Percentiles rank a stretch among this genome's conserved stretches.
These are phyloP conservation scores for Corvus cornix DNA, from an alignment of 2,113 vertebrate species.

Conservation along the genomic window DNA sequence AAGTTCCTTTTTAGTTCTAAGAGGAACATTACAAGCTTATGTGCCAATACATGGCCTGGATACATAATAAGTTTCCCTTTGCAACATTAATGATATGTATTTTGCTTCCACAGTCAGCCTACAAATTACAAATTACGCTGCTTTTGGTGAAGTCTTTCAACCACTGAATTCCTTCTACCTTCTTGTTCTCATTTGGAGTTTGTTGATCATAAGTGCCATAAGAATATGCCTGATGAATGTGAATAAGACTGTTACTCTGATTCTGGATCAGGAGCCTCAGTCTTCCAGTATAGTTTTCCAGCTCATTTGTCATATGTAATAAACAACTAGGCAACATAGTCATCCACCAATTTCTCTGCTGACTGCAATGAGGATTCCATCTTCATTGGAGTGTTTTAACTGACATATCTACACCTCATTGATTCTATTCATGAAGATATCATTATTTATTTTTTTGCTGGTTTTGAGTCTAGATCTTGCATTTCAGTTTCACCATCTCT, in stretches of 20 bases:
- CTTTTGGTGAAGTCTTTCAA: background rate
- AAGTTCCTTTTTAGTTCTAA: background rate
- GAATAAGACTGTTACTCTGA: background rate
- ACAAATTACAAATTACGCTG: background rate
- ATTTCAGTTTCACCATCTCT: background rate
- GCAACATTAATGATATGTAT: background rate
- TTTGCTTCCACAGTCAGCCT: background rate
- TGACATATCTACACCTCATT: background rate
- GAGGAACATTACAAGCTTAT: background rate
- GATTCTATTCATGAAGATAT: background rate
- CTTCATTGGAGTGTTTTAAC: background rate
- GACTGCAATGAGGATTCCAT: fast-evolving
- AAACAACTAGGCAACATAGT: background rate
- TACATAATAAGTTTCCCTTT: background rate
- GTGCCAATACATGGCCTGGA: background rate
- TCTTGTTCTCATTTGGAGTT: background rate
- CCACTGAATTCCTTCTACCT: background rate
- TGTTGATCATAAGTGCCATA: background rate
- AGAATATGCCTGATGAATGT: background rate
- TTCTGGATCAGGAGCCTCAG: background rate
- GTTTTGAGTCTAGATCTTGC: background rate
- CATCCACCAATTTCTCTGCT: background rate
- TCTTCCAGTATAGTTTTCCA: background rate
- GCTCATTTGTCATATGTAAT: background rate
- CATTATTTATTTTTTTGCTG: background rate